Evolutionary conservation across 2,888 invertebrate species (phyloP).

Genomic region (Diadromus collaris): DNA sequence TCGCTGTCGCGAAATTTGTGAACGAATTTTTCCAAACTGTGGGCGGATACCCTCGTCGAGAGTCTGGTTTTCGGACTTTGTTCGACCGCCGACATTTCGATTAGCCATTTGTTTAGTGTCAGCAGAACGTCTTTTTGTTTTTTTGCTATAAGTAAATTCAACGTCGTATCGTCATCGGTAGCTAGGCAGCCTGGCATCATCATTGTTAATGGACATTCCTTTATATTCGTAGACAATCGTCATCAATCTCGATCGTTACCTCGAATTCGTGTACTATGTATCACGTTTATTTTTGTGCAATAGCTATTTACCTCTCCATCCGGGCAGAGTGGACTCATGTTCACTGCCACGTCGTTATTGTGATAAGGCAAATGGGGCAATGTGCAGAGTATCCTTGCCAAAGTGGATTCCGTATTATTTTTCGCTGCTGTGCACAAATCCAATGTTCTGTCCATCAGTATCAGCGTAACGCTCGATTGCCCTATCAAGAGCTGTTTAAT

Average conservation of each 20-base stretch:
- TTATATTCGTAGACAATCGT: conserved; percentile 30
- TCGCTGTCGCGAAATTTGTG: conserved; percentile 72
- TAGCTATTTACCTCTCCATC: conserved; percentile 66
- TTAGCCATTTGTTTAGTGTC: conserved; percentile 72
- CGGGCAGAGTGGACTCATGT: conserved; percentile 84
- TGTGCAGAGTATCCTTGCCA: conserved; percentile 84
- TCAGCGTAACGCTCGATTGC: conserved; percentile 80
- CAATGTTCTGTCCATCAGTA: conserved; percentile 85
- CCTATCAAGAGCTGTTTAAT: conserved; percentile 75
- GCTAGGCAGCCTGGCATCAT: conserved; percentile 77
- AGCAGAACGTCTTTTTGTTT: conserved; percentile 75
- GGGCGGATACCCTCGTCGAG: conserved; percentile 75
- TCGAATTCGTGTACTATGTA: not conserved
- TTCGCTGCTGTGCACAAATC: conserved; percentile 85
- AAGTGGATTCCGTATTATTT: conserved; percentile 83
- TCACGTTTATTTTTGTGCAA: not conserved
- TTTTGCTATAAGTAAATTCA: conserved; percentile 73
- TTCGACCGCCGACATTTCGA: conserved; percentile 68
- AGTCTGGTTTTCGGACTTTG: conserved; percentile 73
- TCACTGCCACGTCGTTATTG: conserved; percentile 84
- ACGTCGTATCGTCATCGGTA: conserved; percentile 68
- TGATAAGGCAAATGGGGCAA: conserved; percentile 85
- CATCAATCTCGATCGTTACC: not conserved
- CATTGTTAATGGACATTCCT: conserved; percentile 70
- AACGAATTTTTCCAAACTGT: conserved; percentile 77